Conservation (phyloP, 2,113 vertebrate genomes). For the Irena cyanogastra region DNA sequence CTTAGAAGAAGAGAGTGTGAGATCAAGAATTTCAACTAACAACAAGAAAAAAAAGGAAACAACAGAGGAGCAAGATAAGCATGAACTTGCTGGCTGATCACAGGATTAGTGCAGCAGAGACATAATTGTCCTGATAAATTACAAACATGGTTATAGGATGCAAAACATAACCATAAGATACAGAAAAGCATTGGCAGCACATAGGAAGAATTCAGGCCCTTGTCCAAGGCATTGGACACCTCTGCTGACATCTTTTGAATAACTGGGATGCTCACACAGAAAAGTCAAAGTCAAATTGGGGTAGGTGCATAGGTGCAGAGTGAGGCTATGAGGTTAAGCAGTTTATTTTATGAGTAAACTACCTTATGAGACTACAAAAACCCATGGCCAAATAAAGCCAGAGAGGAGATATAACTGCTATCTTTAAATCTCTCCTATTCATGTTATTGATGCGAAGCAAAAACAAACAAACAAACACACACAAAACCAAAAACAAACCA, state of each 20-base stretch:
- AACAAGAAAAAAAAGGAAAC: not conserved
- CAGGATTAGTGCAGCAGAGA: not conserved
- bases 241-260: not conserved
- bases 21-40: not conserved
- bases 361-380: not conserved
- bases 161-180: not conserved
- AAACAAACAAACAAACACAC: not conserved
- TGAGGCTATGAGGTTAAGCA: not conserved
- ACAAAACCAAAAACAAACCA: too few relatives aligned
- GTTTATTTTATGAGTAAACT: not conserved
- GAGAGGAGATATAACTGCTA: not conserved
- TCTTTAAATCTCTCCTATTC: not conserved
- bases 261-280: not conserved
- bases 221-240: not conserved
- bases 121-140: not conserved
- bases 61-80: not conserved
- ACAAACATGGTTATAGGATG: not conserved
- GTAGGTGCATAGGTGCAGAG: not conserved
- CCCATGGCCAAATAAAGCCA: not conserved
- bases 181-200: not conserved
- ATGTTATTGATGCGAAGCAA: not conserved
- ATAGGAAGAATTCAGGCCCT: not conserved
- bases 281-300: not conserved
- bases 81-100: not conserved
- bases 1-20: not conserved